Percentiles rank a stretch among this genome's conserved stretches.
phyloP scores from a whole-genome alignment of 1,140 invertebrate genomes.

The Orius insidiosus region DNA sequence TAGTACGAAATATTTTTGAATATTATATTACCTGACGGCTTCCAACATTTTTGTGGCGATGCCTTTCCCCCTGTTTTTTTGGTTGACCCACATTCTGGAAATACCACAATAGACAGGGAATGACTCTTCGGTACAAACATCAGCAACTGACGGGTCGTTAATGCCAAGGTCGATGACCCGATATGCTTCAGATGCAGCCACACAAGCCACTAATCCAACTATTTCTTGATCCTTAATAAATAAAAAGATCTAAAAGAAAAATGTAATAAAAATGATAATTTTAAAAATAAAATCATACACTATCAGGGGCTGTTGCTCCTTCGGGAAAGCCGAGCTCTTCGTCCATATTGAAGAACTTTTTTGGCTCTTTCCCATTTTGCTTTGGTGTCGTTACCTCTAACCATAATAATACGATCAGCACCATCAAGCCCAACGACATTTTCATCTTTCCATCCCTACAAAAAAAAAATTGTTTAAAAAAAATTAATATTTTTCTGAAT shows the following conservation, averaged over 20 bases:
- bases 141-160: not conserved
- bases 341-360: not conserved
- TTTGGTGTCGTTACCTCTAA: not conserved
- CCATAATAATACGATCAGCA: not conserved
- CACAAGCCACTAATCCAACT: not conserved
- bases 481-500: too few relatives aligned
- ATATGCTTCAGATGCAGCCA: slow-evolving; percentile 3
- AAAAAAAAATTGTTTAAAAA: too few relatives aligned
- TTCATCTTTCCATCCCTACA: slow-evolving; percentile 8
- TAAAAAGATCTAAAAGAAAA: not conserved
- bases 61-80: not conserved
- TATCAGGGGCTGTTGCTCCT: not conserved
- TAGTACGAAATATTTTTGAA: too few relatives aligned
- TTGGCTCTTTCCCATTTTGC: not conserved
- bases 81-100: slow-evolving; percentile 3
- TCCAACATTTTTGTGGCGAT: slow-evolving; percentile 3
- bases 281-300: not conserved
- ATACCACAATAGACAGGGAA: not conserved
- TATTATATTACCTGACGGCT: slow-evolving; percentile 1
- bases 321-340: slow-evolving; percentile 4
- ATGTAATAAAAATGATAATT: too few relatives aligned
- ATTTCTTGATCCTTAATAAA: not conserved
- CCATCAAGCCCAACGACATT: not conserved
- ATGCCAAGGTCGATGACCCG: not conserved
- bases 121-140: slow-evolving; percentile 1